Conservation (phyloP, 2,797 vertebrate species). For the Malacoctenus gilli region DNA sequence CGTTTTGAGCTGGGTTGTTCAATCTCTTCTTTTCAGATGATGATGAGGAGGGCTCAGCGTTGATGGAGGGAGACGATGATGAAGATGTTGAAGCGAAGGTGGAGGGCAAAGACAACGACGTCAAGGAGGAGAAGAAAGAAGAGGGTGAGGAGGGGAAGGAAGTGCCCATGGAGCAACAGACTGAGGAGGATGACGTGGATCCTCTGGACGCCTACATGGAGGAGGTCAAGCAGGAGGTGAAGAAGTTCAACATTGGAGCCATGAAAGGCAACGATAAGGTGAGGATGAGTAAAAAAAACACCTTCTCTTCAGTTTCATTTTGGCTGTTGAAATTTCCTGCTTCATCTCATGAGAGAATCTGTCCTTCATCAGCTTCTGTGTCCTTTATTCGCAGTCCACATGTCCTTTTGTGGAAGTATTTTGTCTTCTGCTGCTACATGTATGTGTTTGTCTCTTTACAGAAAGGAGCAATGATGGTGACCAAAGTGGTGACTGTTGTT, state of each 20-base stretch:
- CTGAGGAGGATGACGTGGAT: constrained; percentile 92
- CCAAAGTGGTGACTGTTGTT: constrained; percentile 94
- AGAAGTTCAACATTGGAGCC: constrained; percentile 98
- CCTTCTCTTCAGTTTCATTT: too few species aligned
- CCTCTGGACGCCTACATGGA: constrained; percentile 98
- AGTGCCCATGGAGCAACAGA: constrained; percentile 80
- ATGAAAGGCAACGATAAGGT: constrained; percentile 97
- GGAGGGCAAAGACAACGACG: constrained; percentile 69
- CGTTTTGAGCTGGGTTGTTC: too few species aligned
- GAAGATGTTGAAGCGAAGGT: constrained; percentile 66
- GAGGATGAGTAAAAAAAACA: constrained; percentile 7
- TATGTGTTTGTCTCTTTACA: constrained; percentile 57
- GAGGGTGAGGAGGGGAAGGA: constrained; percentile 79
- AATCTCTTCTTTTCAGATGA: constrained; percentile 81
- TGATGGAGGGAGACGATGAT: constrained; percentile 83
- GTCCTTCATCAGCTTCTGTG: background rate
- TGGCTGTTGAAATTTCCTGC: too few species aligned
- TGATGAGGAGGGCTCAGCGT: constrained; percentile 82
- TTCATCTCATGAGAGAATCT: too few species aligned
- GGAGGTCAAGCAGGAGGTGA: constrained; percentile 98
- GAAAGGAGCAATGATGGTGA: constrained; percentile 92
- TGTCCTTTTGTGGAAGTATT: background rate
- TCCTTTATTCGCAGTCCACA: background rate
- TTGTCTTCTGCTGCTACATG: background rate
- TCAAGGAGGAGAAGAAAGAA: constrained; percentile 74